Base-by-base conservation (phyloP, 2,797 vertebrate species). In the Borostomias antarcticus region DNA sequence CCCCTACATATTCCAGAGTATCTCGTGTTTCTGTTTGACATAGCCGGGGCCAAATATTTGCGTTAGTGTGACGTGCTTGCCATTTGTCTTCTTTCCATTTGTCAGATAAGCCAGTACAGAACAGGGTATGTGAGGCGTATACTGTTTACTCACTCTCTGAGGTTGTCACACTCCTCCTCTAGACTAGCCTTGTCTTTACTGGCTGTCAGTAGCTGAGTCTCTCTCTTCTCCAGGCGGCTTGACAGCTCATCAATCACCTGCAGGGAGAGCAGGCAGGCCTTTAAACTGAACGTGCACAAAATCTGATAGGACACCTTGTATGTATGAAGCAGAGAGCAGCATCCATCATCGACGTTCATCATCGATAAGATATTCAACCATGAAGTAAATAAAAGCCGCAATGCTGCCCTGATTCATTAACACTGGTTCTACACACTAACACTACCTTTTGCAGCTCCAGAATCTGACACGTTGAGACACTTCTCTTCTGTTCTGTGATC, bases 171-270 rank as follows among this genome's bases (percentile, higher is more conserved):
- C 56, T 95, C 91, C 88, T 99, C 98, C 76, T 99, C 97, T 74
- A 99, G 86, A 52, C 79, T 83, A 3, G 96, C 97, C 66, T 98
- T 99, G 82, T 99, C 97, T 91, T 98, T 98, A 88, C 96, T 99
- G 75, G 97, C 91, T 29, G 85, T 84, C 73, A 99, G 74, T 75
- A 99, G 91, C 80, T 98, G 97, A 54, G 90, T 85, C 86, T 99
- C 98, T 77, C 98, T 95, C 88, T 94, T 96, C 83, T 98, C 96
- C 75, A 99, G 91, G 52, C 94, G 94, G 64, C 92, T 88, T 35
- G 94, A 94, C 82, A 99, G 91, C 68, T 96, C 95, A 85, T 94
- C 92, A 80, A 96, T 91, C 56, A 94, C 89, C 98, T 99, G 75
- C 32, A 89, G 77, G 72, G 77, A 43, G 32, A 5, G 35, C 15